Evolutionary conservation across 2,797 vertebrate genomes (phyloP), one percentile per base, ranked within the genome.

Genomic region (Ctenochaetus hawaiiensis): DNA sequence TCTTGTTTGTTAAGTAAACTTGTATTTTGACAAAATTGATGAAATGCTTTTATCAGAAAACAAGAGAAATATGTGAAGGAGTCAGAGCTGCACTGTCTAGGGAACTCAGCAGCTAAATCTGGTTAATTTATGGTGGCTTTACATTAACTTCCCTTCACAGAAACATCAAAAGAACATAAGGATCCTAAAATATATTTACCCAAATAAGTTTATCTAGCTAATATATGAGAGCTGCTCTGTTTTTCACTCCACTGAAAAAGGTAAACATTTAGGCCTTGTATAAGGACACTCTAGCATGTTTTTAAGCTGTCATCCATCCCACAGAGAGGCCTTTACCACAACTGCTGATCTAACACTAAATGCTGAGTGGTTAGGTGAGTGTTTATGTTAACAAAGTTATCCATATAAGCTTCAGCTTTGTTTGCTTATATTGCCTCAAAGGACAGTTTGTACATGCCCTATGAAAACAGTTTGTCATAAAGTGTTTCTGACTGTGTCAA

Each of bases 381-480:
- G 23, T 67, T 67, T 37, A 54, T 67, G 43, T 76, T 26, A 18
- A 76, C 20, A 53, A 48, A 54, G n/a, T 39, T 62, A n/a, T 77
- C 49, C 59, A 37, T n/a, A 64, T 47, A 45, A 47, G 17, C n/a
- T 34, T 10, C 26, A 30, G 67, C 22, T 68, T 48, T 57, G 16
- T 62, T 64, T 13, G 63, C 20, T 43, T 54, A 56, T 23, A 20
- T 63, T 56, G 14, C 30, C n/a, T 16, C 10, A 60, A 11, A 71
- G 17, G 20, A 26, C 48, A 34, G 51, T 16, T 61, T 67, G 16
- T 64, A 59, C 8, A 2, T 18, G 11, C n/a, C 45, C 45, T 65
- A 5, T 52, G 7, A 69, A 69, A 52, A 53, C 44, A 41, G 47
- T 66, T 78, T 65, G 39, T 41, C 34, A 54, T 4, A 67, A 60